These are phyloP conservation scores for Pseudorhombus dupliciocellatus DNA, from an alignment of 2,113 vertebrate species.

Conservation along the genomic window DNA sequence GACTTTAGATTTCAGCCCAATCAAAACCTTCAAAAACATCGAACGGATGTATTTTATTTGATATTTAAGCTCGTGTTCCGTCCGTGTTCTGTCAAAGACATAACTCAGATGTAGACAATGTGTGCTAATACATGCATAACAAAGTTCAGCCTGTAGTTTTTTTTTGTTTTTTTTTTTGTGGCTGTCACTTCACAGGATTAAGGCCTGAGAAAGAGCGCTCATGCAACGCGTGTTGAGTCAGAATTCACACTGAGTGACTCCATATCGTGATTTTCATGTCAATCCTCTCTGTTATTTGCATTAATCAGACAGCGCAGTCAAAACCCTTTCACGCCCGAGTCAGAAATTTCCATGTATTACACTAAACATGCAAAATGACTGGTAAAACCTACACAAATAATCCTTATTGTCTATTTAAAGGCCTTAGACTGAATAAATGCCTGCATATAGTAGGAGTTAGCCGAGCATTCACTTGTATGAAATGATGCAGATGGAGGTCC, in stretches of 20 bases:
- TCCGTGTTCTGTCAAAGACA: not conserved
- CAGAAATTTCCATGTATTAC: constrained; percentile 7
- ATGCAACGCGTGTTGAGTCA: constrained; percentile 20
- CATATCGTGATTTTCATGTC: constrained; percentile 19
- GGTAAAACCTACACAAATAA: constrained; percentile 15
- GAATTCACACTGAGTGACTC: constrained; percentile 24
- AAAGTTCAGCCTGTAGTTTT: not conserved
- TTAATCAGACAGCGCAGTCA: constrained; percentile 22
- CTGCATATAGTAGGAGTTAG: not conserved
- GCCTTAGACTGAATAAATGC: constrained; percentile 16
- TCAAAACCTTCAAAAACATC: too few relatives aligned
- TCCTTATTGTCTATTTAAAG: constrained; percentile 14
- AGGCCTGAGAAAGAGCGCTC: constrained; percentile 5
- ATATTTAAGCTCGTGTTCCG: too few relatives aligned
- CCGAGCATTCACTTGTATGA: constrained; percentile 18
- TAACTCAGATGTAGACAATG: not conserved
- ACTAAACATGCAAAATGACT: not conserved
- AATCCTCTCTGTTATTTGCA: constrained; percentile 30
- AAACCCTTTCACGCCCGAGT: constrained; percentile 20
- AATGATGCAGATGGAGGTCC: constrained; percentile 41
- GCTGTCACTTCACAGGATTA: not conserved
- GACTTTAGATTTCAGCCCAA: too few relatives aligned
- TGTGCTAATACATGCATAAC: not conserved
- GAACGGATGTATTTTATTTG: too few relatives aligned
- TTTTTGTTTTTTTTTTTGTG: constrained; percentile 6